These are phyloP conservation scores for Gopherus flavomarginatus DNA, from an alignment of 2,113 vertebrate species.

Conservation along the genomic window DNA sequence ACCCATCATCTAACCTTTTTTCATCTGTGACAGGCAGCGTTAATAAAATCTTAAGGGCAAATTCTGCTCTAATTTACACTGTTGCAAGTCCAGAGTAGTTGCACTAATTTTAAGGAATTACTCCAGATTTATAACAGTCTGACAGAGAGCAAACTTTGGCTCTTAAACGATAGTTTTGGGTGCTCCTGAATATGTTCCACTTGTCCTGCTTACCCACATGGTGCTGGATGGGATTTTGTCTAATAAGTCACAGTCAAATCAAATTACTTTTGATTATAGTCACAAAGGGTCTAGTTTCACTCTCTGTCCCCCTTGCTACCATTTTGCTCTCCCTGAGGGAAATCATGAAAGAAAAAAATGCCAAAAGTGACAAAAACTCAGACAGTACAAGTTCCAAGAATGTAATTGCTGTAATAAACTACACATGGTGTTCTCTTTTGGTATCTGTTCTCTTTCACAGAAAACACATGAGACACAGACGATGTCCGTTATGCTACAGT, in stretches of 20 bases:
- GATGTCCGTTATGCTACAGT: background rate
- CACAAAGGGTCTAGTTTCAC: background rate
- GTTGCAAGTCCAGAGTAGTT: background rate
- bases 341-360: fast-evolving
- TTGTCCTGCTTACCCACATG: background rate
- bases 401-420: background rate
- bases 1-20: background rate
- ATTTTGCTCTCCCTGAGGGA: fast-evolving
- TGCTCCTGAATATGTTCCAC: background rate
- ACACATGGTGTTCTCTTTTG: background rate
- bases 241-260: background rate
- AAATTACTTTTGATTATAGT: background rate
- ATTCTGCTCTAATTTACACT: background rate
- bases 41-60: background rate
- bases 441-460: background rate
- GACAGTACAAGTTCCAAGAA: background rate
- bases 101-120: background rate
- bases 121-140: background rate
- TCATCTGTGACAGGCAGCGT: background rate
- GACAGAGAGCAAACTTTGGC: background rate
- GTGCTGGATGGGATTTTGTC: background rate
- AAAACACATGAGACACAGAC: background rate
- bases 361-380: background rate
- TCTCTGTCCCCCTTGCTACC: background rate
- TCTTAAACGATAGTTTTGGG: background rate